A percentile compares a stretch with the other conserved stretches of the same genome.
Conservation (phyloP, 2,888 invertebrate species). For the Orthonevra nobilis region DNA sequence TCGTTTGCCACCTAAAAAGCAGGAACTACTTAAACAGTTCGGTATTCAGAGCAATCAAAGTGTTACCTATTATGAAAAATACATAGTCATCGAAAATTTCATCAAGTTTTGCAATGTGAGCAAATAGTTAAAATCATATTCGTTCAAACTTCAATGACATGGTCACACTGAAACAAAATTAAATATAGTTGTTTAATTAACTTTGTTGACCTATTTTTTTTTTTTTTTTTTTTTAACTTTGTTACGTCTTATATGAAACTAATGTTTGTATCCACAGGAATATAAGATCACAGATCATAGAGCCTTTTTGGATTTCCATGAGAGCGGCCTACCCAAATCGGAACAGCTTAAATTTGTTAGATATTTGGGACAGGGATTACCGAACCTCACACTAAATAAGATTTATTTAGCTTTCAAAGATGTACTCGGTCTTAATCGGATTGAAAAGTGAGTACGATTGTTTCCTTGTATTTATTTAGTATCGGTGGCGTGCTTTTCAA, state of each 20-base stretch:
- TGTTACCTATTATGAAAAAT: slow-evolving; percentile 80
- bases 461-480: too few species aligned
- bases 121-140: slow-evolving; percentile 71
- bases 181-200: not conserved
- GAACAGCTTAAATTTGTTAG: slow-evolving; percentile 80
- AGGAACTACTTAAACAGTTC: slow-evolving; percentile 80
- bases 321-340: slow-evolving; percentile 79
- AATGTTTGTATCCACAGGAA: slow-evolving; percentile 74
- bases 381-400: slow-evolving; percentile 80
- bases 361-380: slow-evolving; percentile 80
- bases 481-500: too few species aligned
- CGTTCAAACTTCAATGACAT: slow-evolving; percentile 4
- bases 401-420: slow-evolving; percentile 79
- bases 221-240: not conserved
- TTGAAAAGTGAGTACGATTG: slow-evolving; percentile 76
- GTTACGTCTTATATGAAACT: not conserved
- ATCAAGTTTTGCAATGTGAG: slow-evolving; percentile 81
- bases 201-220: slow-evolving; percentile 1
- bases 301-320: slow-evolving; percentile 80
- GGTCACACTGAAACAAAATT: slow-evolving; percentile 11
- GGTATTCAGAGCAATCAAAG: slow-evolving; percentile 80
- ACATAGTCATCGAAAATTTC: slow-evolving; percentile 80
- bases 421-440: slow-evolving; percentile 77
- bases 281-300: slow-evolving; percentile 80
- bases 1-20: slow-evolving; percentile 79